A percentile compares a stretch with the other conserved stretches of the same genome.
These are phyloP conservation scores for Stigmatopora argus DNA, from an alignment of 2,113 vertebrate species.

Conservation along the genomic window DNA sequence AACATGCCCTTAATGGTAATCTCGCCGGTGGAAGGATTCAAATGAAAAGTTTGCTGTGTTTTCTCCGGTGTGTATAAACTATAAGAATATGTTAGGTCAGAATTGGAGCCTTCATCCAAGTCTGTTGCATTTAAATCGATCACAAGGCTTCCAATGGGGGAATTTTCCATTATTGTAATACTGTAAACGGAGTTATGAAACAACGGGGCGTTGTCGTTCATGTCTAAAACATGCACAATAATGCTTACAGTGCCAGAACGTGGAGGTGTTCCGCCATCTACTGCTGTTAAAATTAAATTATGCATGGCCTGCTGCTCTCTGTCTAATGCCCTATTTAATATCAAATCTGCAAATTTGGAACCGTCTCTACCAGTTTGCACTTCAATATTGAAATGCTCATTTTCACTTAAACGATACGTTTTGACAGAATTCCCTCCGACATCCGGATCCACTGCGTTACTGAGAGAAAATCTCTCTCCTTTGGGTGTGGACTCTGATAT, in stretches of 20 bases:
- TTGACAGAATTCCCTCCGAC: slow-evolving; percentile 33
- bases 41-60: slow-evolving; percentile 52
- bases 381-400: slow-evolving; percentile 42
- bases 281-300: slow-evolving; percentile 48
- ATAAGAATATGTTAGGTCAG: slow-evolving; percentile 45
- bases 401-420: slow-evolving; percentile 32
- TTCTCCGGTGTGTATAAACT: slow-evolving; percentile 45
- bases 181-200: slow-evolving; percentile 39
- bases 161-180: slow-evolving; percentile 46
- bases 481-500: slow-evolving; percentile 29
- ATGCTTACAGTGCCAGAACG: slow-evolving; percentile 44
- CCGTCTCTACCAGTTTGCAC: slow-evolving; percentile 48
- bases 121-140: slow-evolving; percentile 49
- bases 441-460: slow-evolving; percentile 41
- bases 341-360: slow-evolving; percentile 34
- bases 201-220: slow-evolving; percentile 51
- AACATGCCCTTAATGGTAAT: slow-evolving; percentile 62
- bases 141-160: slow-evolving; percentile 35
- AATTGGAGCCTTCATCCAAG: slow-evolving; percentile 50
- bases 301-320: slow-evolving; percentile 45
- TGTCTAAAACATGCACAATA: slow-evolving; percentile 47
- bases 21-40: slow-evolving; percentile 66
- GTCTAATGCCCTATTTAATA: slow-evolving; percentile 39
- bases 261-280: slow-evolving; percentile 47
- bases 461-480: slow-evolving; percentile 43